Percentiles rank a stretch among this genome's conserved stretches.
Conservation (phyloP, 2,113 vertebrate species). For the Paralichthys olivaceus region DNA sequence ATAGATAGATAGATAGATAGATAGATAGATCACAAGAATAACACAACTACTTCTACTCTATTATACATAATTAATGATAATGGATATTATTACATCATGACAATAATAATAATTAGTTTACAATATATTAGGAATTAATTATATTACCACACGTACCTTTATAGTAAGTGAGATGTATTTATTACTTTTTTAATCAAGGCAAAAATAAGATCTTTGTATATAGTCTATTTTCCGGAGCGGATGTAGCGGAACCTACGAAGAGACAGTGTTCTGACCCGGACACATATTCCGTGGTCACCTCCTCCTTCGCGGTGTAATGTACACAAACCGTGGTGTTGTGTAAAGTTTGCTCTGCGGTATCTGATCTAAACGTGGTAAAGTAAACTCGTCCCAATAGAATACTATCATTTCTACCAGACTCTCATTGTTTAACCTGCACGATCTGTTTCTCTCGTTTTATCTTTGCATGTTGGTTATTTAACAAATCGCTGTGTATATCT, state of each 20-base stretch:
- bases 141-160: no score
- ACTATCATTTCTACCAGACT: background rate
- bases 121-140: no score
- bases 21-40: no score
- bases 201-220: no score
- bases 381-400: background rate
- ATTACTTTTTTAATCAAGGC: no score
- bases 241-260: conserved; percentile 34
- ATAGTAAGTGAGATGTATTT: no score
- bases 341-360: conserved; percentile 1
- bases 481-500: background rate
- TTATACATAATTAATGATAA: no score
- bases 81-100: no score
- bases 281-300: background rate
- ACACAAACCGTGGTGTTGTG: background rate
- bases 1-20: no score
- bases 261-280: conserved; percentile 29
- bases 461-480: background rate
- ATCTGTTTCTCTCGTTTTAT: background rate
- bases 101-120: no score
- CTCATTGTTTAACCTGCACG: background rate
- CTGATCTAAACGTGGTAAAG: conserved; percentile 37
- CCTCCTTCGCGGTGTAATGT: background rate
- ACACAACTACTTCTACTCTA: no score
- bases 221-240: background rate